Base-by-base conservation (phyloP, 1,140 invertebrate genomes). In the Drosophila bocki region DNA sequence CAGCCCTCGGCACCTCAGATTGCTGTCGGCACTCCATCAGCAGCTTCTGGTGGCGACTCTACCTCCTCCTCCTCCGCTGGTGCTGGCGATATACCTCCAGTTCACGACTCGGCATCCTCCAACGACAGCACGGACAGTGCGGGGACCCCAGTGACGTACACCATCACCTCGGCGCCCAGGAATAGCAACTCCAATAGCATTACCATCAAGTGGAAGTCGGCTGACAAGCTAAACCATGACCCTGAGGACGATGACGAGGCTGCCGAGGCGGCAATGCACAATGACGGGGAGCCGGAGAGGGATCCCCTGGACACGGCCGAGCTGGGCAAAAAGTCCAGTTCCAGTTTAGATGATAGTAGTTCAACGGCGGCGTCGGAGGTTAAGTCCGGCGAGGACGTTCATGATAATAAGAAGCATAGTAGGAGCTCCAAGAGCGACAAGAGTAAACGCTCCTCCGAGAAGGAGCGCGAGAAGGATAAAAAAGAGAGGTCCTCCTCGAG, bases 161-260 rank as follows among this genome's bases (percentile, higher is more conserved):
- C 78, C 60, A 85, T 90, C 51, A 79, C 91, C 37, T 74, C 88
- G 11, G 91, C 76, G 8, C 78, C 82, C n/a, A 85, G 78, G 50
- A 92, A 80, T 74, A 75, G 75, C 58, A 80, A 79, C 35, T 39
- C 45, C 60, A 80, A 80, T 53, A 83, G 83, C 94, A 69, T 93
- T 58, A 91, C 94, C 68, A 95, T 94, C 82, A 97, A 96, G 93
- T 95, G 96, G 67, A 95, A 92, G 80, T 68, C 92, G 75, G 32
- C 91, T 78, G 85, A 77, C 59, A 77, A 92, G 60, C 69, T 82
- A 59, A 67, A 56, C 19, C 19, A 85, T 33, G 51, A 48, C 37
- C 22, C 13, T 0, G 69, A 70, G 32, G 74, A 75, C 57, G 71
- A 72, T 15, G 60, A 71, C 67, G 63, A 80, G 33, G 67, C 85